Evolutionary conservation across 2,113 vertebrate genomes (phyloP), one percentile per base, ranked within the genome.

Genomic region (Lutjanus erythropterus): DNA sequence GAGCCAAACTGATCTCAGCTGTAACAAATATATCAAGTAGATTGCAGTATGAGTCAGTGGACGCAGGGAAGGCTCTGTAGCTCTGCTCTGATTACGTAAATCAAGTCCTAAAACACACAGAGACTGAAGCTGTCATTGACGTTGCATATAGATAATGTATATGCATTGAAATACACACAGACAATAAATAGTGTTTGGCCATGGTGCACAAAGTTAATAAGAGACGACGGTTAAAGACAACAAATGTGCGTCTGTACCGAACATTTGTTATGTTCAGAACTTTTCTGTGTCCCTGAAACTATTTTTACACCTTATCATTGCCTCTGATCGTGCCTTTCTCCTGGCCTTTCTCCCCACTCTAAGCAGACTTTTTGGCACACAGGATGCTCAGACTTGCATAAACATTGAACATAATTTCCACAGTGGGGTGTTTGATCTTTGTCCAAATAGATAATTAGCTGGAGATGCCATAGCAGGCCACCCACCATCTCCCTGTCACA

Each of bases 381-480:
- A 1, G 27, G 61, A 75, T 44, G 47, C 50, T 75, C 73, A 75
- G 41, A 71, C 75, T 85, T 70, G 71, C 80, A 76, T 84, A 75
- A 89, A 83, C 79, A 83, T 71, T 77, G 64, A 85, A 76, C 85
- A 77, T 80, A 60, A 89, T 86, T 83, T 85, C 71, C 74, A 75
- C 83, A 80, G 82, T 87, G 29, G 82, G 53, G 64, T 78, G 81
- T 88, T 90, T 92, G 83, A 87, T 89, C 78, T 87, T 85, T 86
- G 81, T 83, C 82, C 86, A 91, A 88, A 90, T 88, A 84, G 71
- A 92, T 92, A 86, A 91, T 93, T 91, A 88, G 70, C 79, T 75
- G 53, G 71, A 74, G 62, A 84, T 50, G 85, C 65, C 64, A 68
- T 59, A 56, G 74, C 44, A 52, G 23, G 31, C 85, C 90, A 78